phyloP scores from a whole-genome alignment of 2,797 vertebrate species.

The Rhyacichthys aspro region DNA sequence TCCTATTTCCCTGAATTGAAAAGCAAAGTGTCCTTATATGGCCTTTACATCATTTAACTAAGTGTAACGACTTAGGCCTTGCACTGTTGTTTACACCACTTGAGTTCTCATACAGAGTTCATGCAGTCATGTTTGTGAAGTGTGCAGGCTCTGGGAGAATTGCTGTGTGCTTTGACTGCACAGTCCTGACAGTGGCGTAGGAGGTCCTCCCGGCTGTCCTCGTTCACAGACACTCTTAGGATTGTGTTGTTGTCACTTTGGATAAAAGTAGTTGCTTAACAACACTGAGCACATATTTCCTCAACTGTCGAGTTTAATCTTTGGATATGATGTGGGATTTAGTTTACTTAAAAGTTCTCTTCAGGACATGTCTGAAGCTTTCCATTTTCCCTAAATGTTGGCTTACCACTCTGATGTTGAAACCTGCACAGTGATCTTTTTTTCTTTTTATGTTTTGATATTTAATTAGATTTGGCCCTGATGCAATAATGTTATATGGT shows the following conservation, averaged over 20 bases:
- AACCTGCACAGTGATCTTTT: not conserved
- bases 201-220: constrained; percentile 30
- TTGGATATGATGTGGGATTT: constrained; percentile 29
- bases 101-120: not conserved
- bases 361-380: not conserved
- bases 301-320: constrained; percentile 31
- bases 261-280: constrained; percentile 37
- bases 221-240: constrained; percentile 32
- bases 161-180: constrained; percentile 32
- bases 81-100: not conserved
- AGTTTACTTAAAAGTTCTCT: constrained; percentile 32
- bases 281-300: constrained; percentile 32
- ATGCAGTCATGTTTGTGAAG: no score
- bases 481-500: not conserved
- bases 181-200: constrained; percentile 46
- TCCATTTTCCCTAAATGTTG: constrained; percentile 1
- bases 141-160: no score
- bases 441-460: not conserved
- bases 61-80: not conserved
- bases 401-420: not conserved
- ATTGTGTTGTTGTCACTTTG: constrained; percentile 43
- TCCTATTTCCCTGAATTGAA: not conserved
- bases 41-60: not conserved
- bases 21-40: not conserved
- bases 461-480: not conserved